Base-by-base conservation (phyloP, 1,140 invertebrate genomes). In the Heterodera schachtii region DNA sequence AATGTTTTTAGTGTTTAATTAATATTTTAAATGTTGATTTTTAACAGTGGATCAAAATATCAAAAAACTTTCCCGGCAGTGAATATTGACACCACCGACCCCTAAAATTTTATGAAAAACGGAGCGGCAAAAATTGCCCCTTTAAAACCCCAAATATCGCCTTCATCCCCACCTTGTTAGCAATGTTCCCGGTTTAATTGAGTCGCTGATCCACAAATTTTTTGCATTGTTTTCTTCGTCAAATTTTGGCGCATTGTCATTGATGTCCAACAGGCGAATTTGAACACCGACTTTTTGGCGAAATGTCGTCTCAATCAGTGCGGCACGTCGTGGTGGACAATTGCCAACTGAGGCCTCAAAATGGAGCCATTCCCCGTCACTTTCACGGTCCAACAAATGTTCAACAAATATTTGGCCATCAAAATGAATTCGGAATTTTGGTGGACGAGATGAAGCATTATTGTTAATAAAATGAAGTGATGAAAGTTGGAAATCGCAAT, bases 161-260 rank as follows among this genome's bases (percentile, higher is more conserved):
- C 52, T 19, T 19, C 11, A 5, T 64, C 44, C 83, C 70, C 49
- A 83, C 84, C 52, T 81, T 82, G 66, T 74, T 31, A 84, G n/a
- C 13, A 80, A 44, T 19, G 81, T 84, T 13, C 81, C 84, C 44
- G 75, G 77, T 64, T 75, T 52, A 46, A 79, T 73, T 19, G 70
- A 21, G 46, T 85, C 84, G 64, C 76, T 52, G 43, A 85, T 49
- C 43, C 43, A 49, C 19, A 83, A 16, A 8, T 31, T 8, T 41
- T 78, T 85, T 43, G 49, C 31, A 71, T 69, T 31, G 74, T 2
- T 64, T 43, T 73, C 47, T 69, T 44, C 21, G 43, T 67, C 49
- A 73, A 88, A 87, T 13, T 73, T 73, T 3, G 87, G 87, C 31
- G 41, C 80, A 75, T 84, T 85, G 84, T 84, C 83, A 73, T 84